Base-by-base conservation (phyloP, 2,113 vertebrate species). In the Steatornis caripensis region DNA sequence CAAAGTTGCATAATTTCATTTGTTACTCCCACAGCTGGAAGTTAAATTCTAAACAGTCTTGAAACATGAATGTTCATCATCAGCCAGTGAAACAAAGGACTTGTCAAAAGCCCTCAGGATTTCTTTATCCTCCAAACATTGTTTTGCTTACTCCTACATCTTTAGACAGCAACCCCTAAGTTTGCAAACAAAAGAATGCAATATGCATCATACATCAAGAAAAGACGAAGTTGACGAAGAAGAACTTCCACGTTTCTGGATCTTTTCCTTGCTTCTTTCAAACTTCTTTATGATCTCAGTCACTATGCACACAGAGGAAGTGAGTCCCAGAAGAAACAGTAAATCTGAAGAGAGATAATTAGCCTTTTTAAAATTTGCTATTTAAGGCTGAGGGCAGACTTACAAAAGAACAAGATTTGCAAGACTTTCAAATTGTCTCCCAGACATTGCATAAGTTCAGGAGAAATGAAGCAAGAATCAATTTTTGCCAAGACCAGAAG, bases 151-250 rank as follows among this genome's bases (percentile, higher is more conserved):
- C 96, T 97, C 92, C 92, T 93, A 96, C 92, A 90, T 85, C 86
- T 95, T 97, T 86, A 97, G 96, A 97, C 96, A 96, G 97, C 96
- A 98, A 97, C 94, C 90, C 92, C 96, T 96, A 97, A 96, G 96
- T 96, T 93, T 96, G 94, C 96, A 97, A 98, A 97, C 97, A 93
- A 94, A 97, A 93, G 95, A 98, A 98, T 98, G 97, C 98, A 98
- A 98, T 98, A 97, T 98, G 98, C 98, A 99, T 99, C 99, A 99
- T 99, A 99, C 99, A 92, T 99, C 99, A 51, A 99, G 99, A 97
- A 99, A 99, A 89, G 96, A 98, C 9, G 98, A 94, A 76, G 97
- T 84, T 69, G 98, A 96, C 4, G 97, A 94, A 57, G 97, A 96
- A 43, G 98, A 96, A 90, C 96, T 97, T 95, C 98, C 98, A n/a